phyloP scores from a whole-genome alignment of 1,140 invertebrate species.

The Episyrphus balteatus region DNA sequence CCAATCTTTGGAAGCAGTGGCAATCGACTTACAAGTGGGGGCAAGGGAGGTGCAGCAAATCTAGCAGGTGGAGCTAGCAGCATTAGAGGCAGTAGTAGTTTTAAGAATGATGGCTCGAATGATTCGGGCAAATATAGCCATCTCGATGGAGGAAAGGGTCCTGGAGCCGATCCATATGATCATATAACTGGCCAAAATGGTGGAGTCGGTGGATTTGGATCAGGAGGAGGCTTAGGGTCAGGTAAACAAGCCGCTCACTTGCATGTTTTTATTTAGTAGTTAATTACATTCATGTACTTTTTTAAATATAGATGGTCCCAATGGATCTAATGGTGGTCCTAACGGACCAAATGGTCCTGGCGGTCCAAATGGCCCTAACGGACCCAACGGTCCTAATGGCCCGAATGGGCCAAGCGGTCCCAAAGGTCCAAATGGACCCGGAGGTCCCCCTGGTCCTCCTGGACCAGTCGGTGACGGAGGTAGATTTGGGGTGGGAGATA shows the following conservation, averaged over 20 bases:
- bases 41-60: neutral
- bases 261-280: neutral
- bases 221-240: constrained; percentile 23
- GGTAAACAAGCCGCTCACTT: constrained; percentile 4
- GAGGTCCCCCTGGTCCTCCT: neutral
- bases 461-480: neutral
- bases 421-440: neutral
- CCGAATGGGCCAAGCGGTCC: constrained; percentile 12
- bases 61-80: neutral
- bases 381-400: constrained; percentile 17
- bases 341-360: constrained; percentile 18
- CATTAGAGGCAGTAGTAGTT: neutral
- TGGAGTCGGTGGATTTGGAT: constrained; percentile 24
- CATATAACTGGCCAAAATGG: constrained; percentile 4
- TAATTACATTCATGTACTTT: constrained; percentile 19
- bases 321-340: constrained; percentile 8
- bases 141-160: neutral
- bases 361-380: constrained; percentile 17
- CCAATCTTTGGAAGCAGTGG: too few species aligned
- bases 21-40: neutral
- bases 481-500: constrained; percentile 13
- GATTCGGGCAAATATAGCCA: constrained; percentile 1
- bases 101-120: neutral
- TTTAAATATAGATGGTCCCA: constrained; percentile 8
- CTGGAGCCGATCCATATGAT: neutral